A percentile compares a stretch with the other conserved stretches of the same genome.
These are phyloP conservation scores for Boloria euphrosyne DNA, from an alignment of 2,888 invertebrate genomes.

Conservation along the genomic window DNA sequence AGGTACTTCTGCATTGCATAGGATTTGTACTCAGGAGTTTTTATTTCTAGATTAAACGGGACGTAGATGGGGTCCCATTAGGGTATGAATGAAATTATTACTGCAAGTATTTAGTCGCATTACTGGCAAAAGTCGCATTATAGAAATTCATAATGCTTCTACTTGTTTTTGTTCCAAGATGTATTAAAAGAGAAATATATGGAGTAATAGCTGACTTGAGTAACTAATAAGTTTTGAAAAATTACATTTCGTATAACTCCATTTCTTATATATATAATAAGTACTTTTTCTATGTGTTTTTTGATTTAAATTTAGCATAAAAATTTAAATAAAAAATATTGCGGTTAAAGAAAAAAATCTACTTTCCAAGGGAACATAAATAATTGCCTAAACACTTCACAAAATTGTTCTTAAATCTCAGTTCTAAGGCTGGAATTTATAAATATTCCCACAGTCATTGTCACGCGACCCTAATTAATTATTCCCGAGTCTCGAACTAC, in stretches of 20 bases:
- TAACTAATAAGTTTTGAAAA: not conserved
- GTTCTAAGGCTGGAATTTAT: conserved; percentile 19
- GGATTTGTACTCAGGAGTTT: conserved; percentile 15
- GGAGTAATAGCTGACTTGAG: not conserved
- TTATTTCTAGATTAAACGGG: conserved; percentile 16
- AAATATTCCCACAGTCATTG: conserved; percentile 32
- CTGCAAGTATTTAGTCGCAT: conserved; percentile 12
- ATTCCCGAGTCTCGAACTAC: conserved; percentile 34
- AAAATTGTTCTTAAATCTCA: not conserved
- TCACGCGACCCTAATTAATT: conserved; percentile 37
- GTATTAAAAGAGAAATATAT: conserved; percentile 2
- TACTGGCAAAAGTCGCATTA: conserved; percentile 7
- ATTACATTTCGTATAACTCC: no score
- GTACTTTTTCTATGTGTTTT: not conserved
- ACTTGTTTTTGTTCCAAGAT: conserved; percentile 2
- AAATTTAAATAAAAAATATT: not conserved
- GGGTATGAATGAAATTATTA: conserved; percentile 18
- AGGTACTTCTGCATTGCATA: conserved; percentile 28
- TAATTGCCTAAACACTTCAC: not conserved
- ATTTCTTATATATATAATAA: no score
- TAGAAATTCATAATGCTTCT: not conserved
- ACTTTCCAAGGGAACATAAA: no score
- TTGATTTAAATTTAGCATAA: not conserved
- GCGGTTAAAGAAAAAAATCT: no score
- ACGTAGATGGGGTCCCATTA: conserved; percentile 19